Evolutionary conservation across 2,113 vertebrate genomes (phyloP).

Genomic region (Vanacampus margaritifer): DNA sequence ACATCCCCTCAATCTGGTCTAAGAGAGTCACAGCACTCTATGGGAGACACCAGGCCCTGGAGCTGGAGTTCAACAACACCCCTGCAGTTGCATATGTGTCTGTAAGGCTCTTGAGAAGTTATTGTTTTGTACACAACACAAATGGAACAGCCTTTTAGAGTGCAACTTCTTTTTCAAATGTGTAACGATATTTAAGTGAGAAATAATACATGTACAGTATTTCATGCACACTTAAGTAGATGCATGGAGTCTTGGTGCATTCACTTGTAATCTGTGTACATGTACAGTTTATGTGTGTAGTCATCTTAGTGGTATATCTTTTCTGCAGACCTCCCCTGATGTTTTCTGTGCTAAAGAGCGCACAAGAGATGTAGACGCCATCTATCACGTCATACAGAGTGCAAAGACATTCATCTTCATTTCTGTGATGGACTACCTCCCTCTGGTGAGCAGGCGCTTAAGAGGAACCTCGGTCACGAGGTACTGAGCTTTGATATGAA

Average conservation of each 20-base stretch:
- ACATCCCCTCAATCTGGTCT: slow-evolving; percentile 82
- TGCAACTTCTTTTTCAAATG: neutral
- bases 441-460: slow-evolving; percentile 52
- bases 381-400: slow-evolving; percentile 61
- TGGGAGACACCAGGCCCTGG: slow-evolving; percentile 76
- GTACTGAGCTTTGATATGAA: slow-evolving; percentile 22
- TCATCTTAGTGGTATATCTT: slow-evolving; percentile 19
- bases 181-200: neutral
- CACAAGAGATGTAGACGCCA: slow-evolving; percentile 62
- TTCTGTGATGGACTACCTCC: slow-evolving; percentile 69
- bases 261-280: neutral
- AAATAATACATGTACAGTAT: neutral
- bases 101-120: slow-evolving; percentile 72
- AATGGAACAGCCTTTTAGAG: neutral
- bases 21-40: slow-evolving; percentile 87
- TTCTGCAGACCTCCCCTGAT: slow-evolving; percentile 59
- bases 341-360: slow-evolving; percentile 64
- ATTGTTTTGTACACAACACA: neutral
- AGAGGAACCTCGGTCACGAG: slow-evolving; percentile 54
- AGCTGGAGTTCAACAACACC: slow-evolving; percentile 79
- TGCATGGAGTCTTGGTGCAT: too few relatives aligned
- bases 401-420: slow-evolving; percentile 62
- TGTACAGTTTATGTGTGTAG: neutral
- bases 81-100: slow-evolving; percentile 83
- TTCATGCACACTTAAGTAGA: neutral